A percentile compares a stretch with the other conserved stretches of the same genome.
These are phyloP conservation scores for Idaea straminata DNA, from an alignment of 2,888 invertebrate genomes.

Conservation along the genomic window DNA sequence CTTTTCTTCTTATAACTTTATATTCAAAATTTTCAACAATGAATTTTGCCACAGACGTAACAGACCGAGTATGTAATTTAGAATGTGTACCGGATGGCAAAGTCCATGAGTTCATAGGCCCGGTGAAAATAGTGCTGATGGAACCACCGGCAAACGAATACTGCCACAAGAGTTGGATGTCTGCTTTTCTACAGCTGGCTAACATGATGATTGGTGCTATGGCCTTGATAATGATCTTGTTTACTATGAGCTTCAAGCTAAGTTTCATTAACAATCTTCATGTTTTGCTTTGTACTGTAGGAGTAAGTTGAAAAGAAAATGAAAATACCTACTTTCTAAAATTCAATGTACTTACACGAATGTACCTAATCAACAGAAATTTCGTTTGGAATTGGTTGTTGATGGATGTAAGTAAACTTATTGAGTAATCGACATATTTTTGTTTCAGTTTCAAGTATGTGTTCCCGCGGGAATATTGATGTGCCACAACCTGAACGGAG, in stretches of 20 bases:
- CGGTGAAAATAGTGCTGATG: constrained; percentile 57
- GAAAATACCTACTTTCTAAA: no score
- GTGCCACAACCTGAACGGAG: constrained; percentile 36
- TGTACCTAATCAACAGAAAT: no score
- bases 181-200: constrained; percentile 40
- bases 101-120: constrained; percentile 49
- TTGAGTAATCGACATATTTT: not conserved
- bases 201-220: constrained; percentile 45
- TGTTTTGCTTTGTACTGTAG: constrained; percentile 47
- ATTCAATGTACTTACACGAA: no score
- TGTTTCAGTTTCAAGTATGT: constrained; percentile 43
- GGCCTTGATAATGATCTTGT: constrained; percentile 38
- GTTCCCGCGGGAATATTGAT: constrained; percentile 42
- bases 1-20: no score
- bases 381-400: no score
- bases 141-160: constrained; percentile 40
- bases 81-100: constrained; percentile 39
- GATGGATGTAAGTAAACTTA: no score
- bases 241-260: constrained; percentile 35
- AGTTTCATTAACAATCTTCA: constrained; percentile 36
- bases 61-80: constrained; percentile 38
- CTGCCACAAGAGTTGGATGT: constrained; percentile 30
- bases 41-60: constrained; percentile 4
- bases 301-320: constrained; percentile 38
- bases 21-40: constrained; percentile 2